Evolutionary conservation across 2,797 vertebrate genomes (phyloP).

Genomic region (Gila robusta): DNA sequence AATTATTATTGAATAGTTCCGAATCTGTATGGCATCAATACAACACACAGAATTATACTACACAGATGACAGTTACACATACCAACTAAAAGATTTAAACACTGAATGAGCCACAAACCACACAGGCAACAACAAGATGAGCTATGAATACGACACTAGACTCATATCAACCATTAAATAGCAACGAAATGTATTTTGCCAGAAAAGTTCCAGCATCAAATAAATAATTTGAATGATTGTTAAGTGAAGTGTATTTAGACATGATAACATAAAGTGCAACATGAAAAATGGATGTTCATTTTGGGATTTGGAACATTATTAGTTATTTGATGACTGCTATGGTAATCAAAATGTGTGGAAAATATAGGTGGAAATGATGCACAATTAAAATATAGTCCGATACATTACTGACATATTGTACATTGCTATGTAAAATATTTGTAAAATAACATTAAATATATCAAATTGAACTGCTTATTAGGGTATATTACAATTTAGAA

Average conservation of each 20-base stretch:
- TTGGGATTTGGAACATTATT: not conserved
- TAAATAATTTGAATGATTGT: not conserved
- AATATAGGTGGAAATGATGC: not conserved
- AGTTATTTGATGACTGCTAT: too few species aligned
- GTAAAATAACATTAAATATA: conserved; percentile 47
- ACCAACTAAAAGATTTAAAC: conserved; percentile 33
- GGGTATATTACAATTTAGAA: conserved; percentile 69
- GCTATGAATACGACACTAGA: conserved; percentile 1
- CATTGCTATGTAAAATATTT: not conserved
- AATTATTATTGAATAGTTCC: conserved; percentile 1
- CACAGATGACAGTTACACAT: conserved; percentile 19
- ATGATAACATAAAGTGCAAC: not conserved
- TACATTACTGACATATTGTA: not conserved
- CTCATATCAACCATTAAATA: not conserved
- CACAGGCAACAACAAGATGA: conserved; percentile 31
- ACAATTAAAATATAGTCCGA: not conserved
- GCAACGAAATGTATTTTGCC: conserved; percentile 8
- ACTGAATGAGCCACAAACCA: conserved; percentile 64
- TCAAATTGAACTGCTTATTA: conserved; percentile 77
- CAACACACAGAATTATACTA: conserved; percentile 23
- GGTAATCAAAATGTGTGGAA: not conserved
- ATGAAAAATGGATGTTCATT: not conserved
- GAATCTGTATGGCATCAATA: not conserved
- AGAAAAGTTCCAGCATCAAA: conserved; percentile 11
- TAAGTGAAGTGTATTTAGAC: not conserved